Percentiles rank a stretch among this genome's conserved stretches.
phyloP scores from a whole-genome alignment of 2,888 invertebrate genomes.

The Agrochola lychnidis region DNA sequence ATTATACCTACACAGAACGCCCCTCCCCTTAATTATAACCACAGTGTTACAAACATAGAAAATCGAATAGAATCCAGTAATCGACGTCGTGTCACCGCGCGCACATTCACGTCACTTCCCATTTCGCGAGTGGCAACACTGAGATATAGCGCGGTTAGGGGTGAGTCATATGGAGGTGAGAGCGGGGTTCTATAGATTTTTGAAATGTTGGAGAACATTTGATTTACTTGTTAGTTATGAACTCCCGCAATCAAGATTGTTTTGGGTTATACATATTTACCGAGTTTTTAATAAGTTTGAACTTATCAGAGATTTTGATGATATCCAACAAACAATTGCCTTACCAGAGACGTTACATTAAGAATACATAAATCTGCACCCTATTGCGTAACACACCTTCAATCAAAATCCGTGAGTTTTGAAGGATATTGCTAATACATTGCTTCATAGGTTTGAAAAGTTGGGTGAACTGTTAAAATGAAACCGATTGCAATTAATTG shows the following conservation, averaged over 20 bases:
- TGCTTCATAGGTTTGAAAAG: too few species aligned
- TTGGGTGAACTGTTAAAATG: too few species aligned
- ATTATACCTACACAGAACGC: constrained; percentile 10
- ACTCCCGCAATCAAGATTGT: neutral
- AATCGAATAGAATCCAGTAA: constrained; percentile 73
- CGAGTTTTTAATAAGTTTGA: neutral
- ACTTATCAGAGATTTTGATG: neutral
- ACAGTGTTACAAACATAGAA: constrained; percentile 64
- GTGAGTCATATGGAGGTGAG: neutral
- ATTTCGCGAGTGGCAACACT: constrained; percentile 76
- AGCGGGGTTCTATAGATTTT: neutral
- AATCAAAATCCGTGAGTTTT: too few species aligned
- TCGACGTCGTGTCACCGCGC: constrained; percentile 74
- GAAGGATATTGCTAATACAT: too few species aligned
- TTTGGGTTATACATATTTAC: neutral
- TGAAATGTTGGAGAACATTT: neutral
- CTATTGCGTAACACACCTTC: too few species aligned
- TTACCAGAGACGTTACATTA: neutral
- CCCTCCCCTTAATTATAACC: constrained; percentile 59
- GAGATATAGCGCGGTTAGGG: constrained; percentile 45
- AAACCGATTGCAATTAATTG: too few species aligned
- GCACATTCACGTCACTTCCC: constrained; percentile 79
- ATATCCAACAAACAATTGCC: neutral
- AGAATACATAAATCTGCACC: neutral
- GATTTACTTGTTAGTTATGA: neutral